These are phyloP conservation scores for Hippocampus abdominalis DNA, from an alignment of 2,113 vertebrate genomes.

Conservation along the genomic window DNA sequence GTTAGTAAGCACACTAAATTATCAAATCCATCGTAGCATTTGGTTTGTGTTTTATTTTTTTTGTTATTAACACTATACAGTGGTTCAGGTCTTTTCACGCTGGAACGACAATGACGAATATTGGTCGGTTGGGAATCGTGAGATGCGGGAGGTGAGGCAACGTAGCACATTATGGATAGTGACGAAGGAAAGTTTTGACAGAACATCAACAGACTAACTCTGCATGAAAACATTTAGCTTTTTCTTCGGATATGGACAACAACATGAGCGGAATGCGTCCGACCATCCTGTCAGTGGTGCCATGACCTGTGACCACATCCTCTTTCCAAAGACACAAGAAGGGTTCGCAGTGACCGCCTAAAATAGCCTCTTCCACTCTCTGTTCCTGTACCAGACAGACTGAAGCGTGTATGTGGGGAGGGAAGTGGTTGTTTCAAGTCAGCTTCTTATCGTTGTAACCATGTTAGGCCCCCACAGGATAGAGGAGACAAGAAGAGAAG, in stretches of 20 bases:
- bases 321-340: slow-evolving; percentile 58
- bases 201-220: too few species aligned
- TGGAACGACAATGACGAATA: too few species aligned
- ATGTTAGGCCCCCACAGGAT: slow-evolving; percentile 10
- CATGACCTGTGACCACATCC: slow-evolving; percentile 69
- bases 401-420: not conserved
- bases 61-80: too few species aligned
- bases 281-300: slow-evolving; percentile 26
- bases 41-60: too few species aligned
- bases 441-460: slow-evolving; percentile 6
- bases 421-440: slow-evolving; percentile 4
- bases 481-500: not conserved
- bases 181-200: too few species aligned
- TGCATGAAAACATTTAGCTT: too few species aligned
- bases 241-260: not conserved
- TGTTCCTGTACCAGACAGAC: slow-evolving; percentile 58
- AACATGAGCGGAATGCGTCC: slow-evolving; percentile 34
- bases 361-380: slow-evolving; percentile 65
- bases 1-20: too few species aligned
- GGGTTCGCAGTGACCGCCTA: slow-evolving; percentile 52
- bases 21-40: too few species aligned
- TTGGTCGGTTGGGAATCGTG: too few species aligned
- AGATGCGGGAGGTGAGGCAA: too few species aligned
- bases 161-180: too few species aligned
- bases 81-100: too few species aligned